These are phyloP conservation scores for Pongo abelii DNA, from an alignment of 2,113 vertebrate species.

Conservation along the genomic window DNA sequence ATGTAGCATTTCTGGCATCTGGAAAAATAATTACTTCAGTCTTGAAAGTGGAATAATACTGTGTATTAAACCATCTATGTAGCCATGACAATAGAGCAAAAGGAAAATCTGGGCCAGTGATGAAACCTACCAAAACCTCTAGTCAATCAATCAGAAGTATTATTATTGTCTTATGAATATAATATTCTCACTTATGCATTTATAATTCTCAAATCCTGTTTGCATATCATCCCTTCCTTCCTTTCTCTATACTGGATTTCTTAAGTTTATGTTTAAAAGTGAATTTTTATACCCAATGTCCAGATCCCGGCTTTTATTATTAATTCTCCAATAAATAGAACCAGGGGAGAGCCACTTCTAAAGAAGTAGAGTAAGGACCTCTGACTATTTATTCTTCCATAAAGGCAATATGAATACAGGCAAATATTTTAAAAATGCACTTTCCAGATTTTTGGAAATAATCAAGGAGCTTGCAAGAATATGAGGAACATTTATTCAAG, in stretches of 20 bases:
- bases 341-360: background rate
- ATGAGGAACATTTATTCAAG: background rate
- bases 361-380: background rate
- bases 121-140: background rate
- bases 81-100: background rate
- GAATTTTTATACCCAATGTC: background rate
- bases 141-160: background rate
- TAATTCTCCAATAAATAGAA: background rate
- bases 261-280: background rate
- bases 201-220: background rate
- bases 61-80: background rate
- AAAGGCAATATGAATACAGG: background rate
- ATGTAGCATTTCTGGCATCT: background rate
- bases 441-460: background rate
- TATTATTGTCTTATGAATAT: background rate
- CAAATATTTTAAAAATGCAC: background rate
- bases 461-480: background rate
- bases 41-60: background rate
- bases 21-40: background rate
- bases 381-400: background rate
- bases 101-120: background rate
- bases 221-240: no score
- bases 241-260: background rate
- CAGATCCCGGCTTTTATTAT: background rate
- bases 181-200: background rate